Conservation (phyloP, 2,113 vertebrate species). For the Toxotes chatareus region DNA sequence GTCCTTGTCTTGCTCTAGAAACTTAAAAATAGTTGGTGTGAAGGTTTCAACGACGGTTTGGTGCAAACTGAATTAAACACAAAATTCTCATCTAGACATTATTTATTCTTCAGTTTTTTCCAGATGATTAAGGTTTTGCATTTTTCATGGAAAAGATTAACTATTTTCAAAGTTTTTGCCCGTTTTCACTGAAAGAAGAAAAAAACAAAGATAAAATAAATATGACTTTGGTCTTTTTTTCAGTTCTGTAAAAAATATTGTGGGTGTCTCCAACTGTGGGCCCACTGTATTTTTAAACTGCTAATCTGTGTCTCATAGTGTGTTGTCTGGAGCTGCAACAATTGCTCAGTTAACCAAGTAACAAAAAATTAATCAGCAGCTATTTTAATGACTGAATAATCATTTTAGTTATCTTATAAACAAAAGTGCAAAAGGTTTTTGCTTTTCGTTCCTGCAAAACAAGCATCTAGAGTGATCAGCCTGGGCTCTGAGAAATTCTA, state of each 20-base stretch:
- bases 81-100: too few species aligned
- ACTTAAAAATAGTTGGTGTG: constrained; percentile 7
- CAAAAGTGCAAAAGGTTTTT: neutral
- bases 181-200: too few species aligned
- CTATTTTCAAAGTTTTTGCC: too few species aligned
- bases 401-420: neutral
- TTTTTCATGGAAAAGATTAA: too few species aligned
- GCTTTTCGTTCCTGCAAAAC: neutral
- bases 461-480: neutral
- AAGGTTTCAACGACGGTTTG: neutral
- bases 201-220: neutral
- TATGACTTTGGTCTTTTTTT: neutral
- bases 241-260: constrained; percentile 3
- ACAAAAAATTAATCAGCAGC: too few species aligned
- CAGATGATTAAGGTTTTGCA: too few species aligned
- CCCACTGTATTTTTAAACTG: neutral
- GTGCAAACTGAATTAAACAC: neutral
- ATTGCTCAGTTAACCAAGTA: neutral
- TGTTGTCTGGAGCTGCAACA: neutral
- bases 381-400: neutral
- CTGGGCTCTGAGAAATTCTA: neutral
- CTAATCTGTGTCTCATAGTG: neutral
- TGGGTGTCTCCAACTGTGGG: neutral
- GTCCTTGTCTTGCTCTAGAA: constrained; percentile 12
- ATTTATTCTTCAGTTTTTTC: too few species aligned